phyloP scores from a whole-genome alignment of 2,888 invertebrate genomes.

The Hermaeophaga mercurialis region DNA sequence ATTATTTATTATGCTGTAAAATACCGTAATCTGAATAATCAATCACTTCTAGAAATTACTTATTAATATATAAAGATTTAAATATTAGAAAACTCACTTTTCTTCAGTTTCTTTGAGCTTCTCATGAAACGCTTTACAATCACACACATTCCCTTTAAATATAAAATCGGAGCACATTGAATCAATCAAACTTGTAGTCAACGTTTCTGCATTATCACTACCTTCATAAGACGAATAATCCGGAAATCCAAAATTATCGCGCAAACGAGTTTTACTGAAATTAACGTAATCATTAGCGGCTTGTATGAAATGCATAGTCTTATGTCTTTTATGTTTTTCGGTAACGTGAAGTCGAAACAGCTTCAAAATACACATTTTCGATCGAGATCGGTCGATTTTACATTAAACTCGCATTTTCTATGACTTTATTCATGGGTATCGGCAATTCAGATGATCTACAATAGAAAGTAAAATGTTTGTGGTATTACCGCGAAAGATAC shows the following conservation, averaged over 20 bases:
- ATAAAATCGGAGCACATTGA: slow-evolving; percentile 38
- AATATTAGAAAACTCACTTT: slow-evolving; percentile 24
- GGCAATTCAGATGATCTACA: slow-evolving; percentile 6
- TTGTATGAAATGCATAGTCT: slow-evolving; percentile 48
- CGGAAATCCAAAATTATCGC: slow-evolving; percentile 39
- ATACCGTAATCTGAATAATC: too few species aligned
- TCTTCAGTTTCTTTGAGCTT: slow-evolving; percentile 33
- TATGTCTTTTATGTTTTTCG: slow-evolving; percentile 45
- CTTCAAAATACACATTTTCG: slow-evolving; percentile 66
- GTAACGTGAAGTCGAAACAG: slow-evolving; percentile 63
- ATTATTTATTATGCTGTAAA: too few species aligned
- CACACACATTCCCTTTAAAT: slow-evolving; percentile 37
- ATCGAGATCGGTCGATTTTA: too few species aligned
- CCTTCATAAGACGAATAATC: slow-evolving; percentile 39
- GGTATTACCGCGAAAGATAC: slow-evolving; percentile 28
- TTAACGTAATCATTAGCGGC: slow-evolving; percentile 25
- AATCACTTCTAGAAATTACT: too few species aligned
- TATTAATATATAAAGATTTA: too few species aligned
- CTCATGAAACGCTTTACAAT: slow-evolving; percentile 37
- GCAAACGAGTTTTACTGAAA: slow-evolving; percentile 34
- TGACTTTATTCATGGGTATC: slow-evolving; percentile 3
- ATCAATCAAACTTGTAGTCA: slow-evolving; percentile 35
- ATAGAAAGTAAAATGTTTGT: slow-evolving; percentile 27
- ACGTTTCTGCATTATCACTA: slow-evolving; percentile 35
- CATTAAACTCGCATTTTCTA: slow-evolving; percentile 25